A percentile compares a stretch with the other conserved stretches of the same genome.
phyloP scores from a whole-genome alignment of 1,140 invertebrate genomes.

The Eciton burchellii region DNA sequence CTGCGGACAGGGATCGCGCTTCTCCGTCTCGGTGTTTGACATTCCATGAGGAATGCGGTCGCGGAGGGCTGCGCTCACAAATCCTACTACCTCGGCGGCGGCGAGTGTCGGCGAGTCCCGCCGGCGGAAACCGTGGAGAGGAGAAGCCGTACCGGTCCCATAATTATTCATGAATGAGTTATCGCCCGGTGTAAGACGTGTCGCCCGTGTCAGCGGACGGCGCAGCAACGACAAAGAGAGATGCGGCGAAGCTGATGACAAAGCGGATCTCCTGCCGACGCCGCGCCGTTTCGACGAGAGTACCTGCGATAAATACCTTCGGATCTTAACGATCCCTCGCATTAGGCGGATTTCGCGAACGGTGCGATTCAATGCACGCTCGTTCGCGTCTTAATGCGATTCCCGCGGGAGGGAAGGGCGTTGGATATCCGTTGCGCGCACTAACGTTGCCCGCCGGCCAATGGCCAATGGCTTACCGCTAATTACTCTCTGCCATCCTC shows the following conservation, averaged over 20 bases:
- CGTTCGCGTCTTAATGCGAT: constrained; percentile 63
- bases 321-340: constrained; percentile 73
- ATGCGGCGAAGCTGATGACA: constrained; percentile 17
- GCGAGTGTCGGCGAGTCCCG: constrained; percentile 20
- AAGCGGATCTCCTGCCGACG: not conserved
- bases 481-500: constrained; percentile 61
- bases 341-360: constrained; percentile 69
- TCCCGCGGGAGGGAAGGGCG: constrained; percentile 19
- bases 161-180: constrained; percentile 80
- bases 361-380: constrained; percentile 64
- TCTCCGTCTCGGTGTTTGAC: constrained; percentile 67
- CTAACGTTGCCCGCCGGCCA: constrained; percentile 52
- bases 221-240: constrained; percentile 13
- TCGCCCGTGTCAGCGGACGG: constrained; percentile 38
- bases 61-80: constrained; percentile 15
- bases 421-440: constrained; percentile 62
- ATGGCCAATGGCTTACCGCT: constrained; percentile 32
- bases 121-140: constrained; percentile 19
- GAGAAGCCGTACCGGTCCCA: constrained; percentile 55
- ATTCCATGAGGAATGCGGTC: constrained; percentile 69
- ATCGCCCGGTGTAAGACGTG: constrained; percentile 59
- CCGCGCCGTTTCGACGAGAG: not conserved
- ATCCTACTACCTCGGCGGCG: not conserved
- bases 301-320: constrained; percentile 61
- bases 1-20: constrained; percentile 24